A percentile compares a stretch with the other conserved stretches of the same genome.
phyloP scores from a whole-genome alignment of 2,888 invertebrate genomes.

The Heliconius erato region DNA sequence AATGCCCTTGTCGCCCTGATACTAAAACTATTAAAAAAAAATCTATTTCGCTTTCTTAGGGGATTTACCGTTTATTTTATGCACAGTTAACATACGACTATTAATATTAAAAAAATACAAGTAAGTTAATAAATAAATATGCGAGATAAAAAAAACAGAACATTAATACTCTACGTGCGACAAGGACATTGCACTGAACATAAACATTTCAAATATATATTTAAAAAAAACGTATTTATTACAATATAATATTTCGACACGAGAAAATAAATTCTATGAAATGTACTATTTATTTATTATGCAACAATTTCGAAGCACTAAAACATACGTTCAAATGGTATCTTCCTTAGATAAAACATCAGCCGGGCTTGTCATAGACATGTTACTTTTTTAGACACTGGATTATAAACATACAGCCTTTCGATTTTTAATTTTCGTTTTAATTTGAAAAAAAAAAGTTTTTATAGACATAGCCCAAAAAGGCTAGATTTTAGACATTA shows the following conservation, averaged over 20 bases:
- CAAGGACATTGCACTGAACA: conserved; percentile 48
- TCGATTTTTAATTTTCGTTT: background rate
- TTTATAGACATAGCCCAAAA: background rate
- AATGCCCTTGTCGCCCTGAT: conserved; percentile 62
- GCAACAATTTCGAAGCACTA: conserved; percentile 71
- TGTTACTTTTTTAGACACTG: background rate
- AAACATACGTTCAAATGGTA: conserved; percentile 67
- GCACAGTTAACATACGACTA: background rate
- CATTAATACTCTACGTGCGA: conserved; percentile 25
- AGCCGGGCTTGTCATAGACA: conserved; percentile 55
- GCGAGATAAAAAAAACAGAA: background rate
- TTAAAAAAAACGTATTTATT: conserved; percentile 43
- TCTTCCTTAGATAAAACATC: conserved; percentile 65
- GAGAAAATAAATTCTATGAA: conserved; percentile 60
- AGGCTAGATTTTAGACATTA: background rate
- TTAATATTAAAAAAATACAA: background rate
- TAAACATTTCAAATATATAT: conserved; percentile 53
- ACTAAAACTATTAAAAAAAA: background rate
- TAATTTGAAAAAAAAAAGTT: background rate
- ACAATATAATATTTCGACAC: conserved; percentile 53
- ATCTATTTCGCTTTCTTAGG: background rate
- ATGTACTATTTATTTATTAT: conserved; percentile 64
- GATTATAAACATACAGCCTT: background rate
- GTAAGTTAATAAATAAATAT: background rate
- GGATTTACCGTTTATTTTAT: background rate